Evolutionary conservation across 2,113 vertebrate species (phyloP).

Genomic region (Lagopus muta): DNA sequence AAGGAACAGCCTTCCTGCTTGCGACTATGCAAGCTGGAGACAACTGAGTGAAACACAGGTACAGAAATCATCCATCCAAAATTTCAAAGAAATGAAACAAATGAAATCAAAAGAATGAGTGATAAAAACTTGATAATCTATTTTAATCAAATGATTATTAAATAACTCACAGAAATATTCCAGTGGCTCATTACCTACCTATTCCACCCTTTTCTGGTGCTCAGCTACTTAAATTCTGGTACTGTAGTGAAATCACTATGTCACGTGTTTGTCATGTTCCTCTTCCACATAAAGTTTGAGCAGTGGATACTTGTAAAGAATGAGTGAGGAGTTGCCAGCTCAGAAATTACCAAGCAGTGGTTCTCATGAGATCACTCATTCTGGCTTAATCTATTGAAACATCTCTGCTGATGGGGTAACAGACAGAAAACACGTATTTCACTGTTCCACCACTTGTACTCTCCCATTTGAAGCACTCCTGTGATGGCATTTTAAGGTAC

Average conservation of each 20-base stretch:
- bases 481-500: background rate
- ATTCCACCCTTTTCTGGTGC: background rate
- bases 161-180: background rate
- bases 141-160: background rate
- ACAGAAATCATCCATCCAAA: background rate
- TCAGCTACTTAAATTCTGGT: background rate
- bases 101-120: background rate
- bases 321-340: background rate
- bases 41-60: background rate
- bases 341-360: background rate
- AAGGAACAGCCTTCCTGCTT: background rate
- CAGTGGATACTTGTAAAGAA: background rate
- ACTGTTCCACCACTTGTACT: background rate
- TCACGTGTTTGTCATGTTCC: background rate
- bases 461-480: background rate
- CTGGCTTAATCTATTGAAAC: background rate
- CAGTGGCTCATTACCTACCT: background rate
- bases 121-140: background rate
- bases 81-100: background rate
- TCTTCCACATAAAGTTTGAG: background rate
- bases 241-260: background rate
- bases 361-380: background rate
- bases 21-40: background rate
- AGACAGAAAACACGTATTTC: background rate
- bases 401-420: background rate